Conservation (phyloP, 2,888 invertebrate species). For the Kuschelorhynchus macadamiae region DNA sequence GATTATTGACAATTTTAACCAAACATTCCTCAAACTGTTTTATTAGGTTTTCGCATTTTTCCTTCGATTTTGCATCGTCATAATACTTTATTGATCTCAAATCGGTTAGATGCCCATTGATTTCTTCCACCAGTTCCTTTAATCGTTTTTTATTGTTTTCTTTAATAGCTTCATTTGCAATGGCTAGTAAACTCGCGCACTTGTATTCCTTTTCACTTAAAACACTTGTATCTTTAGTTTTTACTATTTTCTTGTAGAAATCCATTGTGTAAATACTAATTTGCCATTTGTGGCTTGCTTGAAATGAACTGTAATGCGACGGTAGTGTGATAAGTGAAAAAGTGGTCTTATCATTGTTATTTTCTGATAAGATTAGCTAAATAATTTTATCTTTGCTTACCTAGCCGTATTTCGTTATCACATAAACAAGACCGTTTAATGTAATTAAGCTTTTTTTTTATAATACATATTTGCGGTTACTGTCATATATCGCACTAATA, state of each 20-base stretch:
- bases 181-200: conserved; percentile 48
- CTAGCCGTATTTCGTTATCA: too few species aligned
- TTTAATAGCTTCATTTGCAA: conserved; percentile 36
- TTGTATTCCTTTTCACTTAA: conserved; percentile 46
- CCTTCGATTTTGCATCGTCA: conserved; percentile 21
- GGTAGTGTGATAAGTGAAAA: conserved; percentile 2
- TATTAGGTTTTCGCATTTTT: conserved; percentile 33
- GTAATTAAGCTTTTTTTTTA: too few species aligned
- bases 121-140: conserved; percentile 45
- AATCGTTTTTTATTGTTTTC: conserved; percentile 41
- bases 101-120: conserved; percentile 43
- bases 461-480: too few species aligned
- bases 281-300: not conserved
- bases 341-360: conserved; percentile 25
- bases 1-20: conserved; percentile 32
- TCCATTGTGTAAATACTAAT: conserved; percentile 41
- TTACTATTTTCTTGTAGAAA: conserved; percentile 46
- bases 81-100: conserved; percentile 23
- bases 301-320: not conserved
- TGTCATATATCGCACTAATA: too few species aligned
- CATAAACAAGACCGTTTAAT: too few species aligned
- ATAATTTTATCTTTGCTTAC: not conserved
- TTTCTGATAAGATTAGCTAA: conserved; percentile 42
- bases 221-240: conserved; percentile 27
- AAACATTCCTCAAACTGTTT: conserved; percentile 40